Evolutionary conservation across 2,797 vertebrate genomes (phyloP), one percentile per base, ranked within the genome.

Genomic region (Acanthurus lineatus): DNA sequence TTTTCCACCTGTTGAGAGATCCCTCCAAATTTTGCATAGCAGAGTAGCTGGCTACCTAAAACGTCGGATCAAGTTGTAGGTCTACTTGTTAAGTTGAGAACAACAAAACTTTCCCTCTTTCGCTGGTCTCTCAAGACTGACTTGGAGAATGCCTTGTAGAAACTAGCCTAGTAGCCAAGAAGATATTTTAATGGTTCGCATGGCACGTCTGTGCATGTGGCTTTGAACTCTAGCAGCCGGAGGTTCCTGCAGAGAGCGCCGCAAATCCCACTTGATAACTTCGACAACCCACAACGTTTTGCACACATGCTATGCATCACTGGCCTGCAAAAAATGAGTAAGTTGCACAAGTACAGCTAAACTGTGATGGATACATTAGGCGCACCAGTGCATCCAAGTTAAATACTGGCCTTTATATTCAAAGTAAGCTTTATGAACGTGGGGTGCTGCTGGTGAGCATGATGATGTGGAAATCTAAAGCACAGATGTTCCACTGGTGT

Each of bases 191-290:
- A 97, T 98, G 97, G 95, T 95, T 97, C 95, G 95, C 96, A 95
- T 96, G 96, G 97, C 97, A 96, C 95, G 96, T 96, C 96, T 96
- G 96, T 96, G 95, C 96, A 94, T 97, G 96, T 96, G 97, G 97
- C 97, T 98, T 98, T 98, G 97, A 98, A 98, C 97, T 97, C 96
- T 92, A 97, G 96, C 97, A 96, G 96, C 95, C 96, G 91, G 96
- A 95, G 96, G 96, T 96, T 97, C 97, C 97, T 96, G 97, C 96
- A 96, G 97, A 96, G 97, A 96, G 95, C 94, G 92, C 96, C 96
- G 94, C 97, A 99, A 98, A 99, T 97, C 97, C 97, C 97, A 97
- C 97, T 98, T 97, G 96, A 98, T 97, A 98, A 98, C 96, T 97
- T 97, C 97, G 94, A 96, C 97, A 97, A 95, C 96, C 96, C 96